A percentile compares a stretch with the other conserved stretches of the same genome.
phyloP scores from a whole-genome alignment of 2,888 invertebrate genomes.

The Cheilosia pagana region DNA sequence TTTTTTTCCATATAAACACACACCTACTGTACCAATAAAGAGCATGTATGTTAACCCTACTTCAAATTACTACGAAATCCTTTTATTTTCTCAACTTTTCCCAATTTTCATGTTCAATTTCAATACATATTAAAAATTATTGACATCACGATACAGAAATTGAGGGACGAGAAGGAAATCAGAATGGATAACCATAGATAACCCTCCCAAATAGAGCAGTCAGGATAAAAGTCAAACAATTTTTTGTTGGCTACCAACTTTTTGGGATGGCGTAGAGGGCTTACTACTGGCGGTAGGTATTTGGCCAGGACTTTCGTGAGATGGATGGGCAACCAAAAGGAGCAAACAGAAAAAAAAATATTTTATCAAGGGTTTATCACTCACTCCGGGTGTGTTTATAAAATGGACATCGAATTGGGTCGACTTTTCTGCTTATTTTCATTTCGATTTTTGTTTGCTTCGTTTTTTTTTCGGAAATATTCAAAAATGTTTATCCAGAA shows the following conservation, averaged over 20 bases:
- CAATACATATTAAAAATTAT: constrained; percentile 66
- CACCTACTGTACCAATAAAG: too few relatives aligned
- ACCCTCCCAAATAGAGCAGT: constrained; percentile 58
- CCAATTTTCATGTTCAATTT: constrained; percentile 67
- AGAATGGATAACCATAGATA: constrained; percentile 69
- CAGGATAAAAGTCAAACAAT: constrained; percentile 57
- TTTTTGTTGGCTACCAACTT: constrained; percentile 35
- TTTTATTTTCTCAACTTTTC: constrained; percentile 59
- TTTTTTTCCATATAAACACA: constrained; percentile 19
- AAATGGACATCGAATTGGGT: constrained; percentile 57
- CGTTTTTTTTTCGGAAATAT: constrained; percentile 40
- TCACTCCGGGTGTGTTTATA: constrained; percentile 39
- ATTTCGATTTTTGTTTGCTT: constrained; percentile 31
- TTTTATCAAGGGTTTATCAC: constrained; percentile 41
- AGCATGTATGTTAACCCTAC: constrained; percentile 17
- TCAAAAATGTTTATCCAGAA: constrained; percentile 57
- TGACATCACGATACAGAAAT: constrained; percentile 58
- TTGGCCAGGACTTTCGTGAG: constrained; percentile 52
- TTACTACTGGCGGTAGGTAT: constrained; percentile 44
- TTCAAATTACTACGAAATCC: constrained; percentile 50
- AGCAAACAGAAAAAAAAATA: constrained; percentile 9
- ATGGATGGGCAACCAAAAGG: constrained; percentile 48
- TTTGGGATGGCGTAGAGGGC: neutral
- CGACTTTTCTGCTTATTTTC: constrained; percentile 58
- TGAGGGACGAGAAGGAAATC: constrained; percentile 32